Conservation (phyloP, 2,888 invertebrate genomes). For the Sphaeridia pumilis region DNA sequence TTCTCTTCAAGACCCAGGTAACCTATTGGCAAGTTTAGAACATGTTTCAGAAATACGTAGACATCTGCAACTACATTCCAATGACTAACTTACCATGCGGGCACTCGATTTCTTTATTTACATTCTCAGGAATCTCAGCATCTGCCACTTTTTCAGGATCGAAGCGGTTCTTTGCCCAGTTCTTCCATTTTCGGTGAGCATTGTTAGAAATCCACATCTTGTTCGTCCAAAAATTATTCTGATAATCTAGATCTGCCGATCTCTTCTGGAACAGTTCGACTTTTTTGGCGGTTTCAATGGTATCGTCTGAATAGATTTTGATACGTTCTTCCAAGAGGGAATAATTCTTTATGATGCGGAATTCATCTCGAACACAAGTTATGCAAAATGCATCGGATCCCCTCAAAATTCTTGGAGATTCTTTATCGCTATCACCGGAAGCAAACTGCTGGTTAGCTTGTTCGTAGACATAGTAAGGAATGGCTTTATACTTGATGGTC, state of each 20-base stretch:
- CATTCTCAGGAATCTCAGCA: constrained; percentile 6
- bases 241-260: background rate
- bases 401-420: too few relatives aligned
- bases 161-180: constrained; percentile 14
- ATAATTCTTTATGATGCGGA: too few relatives aligned
- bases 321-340: too few relatives aligned
- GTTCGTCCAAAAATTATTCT: constrained; percentile 10
- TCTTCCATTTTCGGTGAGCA: constrained; percentile 35
- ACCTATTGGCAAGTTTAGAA: constrained; percentile 38
- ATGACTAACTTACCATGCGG: constrained; percentile 41
- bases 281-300: constrained; percentile 15
- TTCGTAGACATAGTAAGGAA: too few relatives aligned
- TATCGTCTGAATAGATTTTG: background rate
- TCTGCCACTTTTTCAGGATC: constrained; percentile 6
- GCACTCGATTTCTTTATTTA: constrained; percentile 49
- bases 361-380: too few relatives aligned
- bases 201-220: constrained; percentile 37
- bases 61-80: background rate
- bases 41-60: too few relatives aligned
- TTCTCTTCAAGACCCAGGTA: constrained; percentile 39
- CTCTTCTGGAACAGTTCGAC: constrained; percentile 5
- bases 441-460: too few relatives aligned
- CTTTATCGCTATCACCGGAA: too few relatives aligned
- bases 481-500: too few relatives aligned
- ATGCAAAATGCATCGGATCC: too few relatives aligned